Percentiles rank a stretch among this genome's conserved stretches.
These are phyloP conservation scores for Sympetrum striolatum DNA, from an alignment of 2,888 invertebrate genomes.

Conservation along the genomic window DNA sequence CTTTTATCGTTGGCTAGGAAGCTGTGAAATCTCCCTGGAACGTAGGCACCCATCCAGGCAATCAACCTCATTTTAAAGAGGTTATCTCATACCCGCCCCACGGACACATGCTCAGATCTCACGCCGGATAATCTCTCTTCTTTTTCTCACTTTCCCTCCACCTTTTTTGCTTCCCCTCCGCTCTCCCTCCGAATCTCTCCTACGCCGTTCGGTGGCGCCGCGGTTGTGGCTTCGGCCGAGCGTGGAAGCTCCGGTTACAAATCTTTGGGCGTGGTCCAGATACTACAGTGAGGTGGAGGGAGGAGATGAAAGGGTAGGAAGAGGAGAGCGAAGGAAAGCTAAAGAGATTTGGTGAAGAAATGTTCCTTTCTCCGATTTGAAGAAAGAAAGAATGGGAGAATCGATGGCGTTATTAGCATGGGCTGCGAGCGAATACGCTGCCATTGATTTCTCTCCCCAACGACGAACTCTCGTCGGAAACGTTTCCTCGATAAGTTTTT, in stretches of 20 bases:
- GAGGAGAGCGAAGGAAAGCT: background rate
- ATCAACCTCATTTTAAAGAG: background rate
- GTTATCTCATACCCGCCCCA: background rate
- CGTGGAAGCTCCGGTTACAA: background rate
- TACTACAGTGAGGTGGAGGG: background rate
- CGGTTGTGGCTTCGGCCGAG: background rate
- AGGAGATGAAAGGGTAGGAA: background rate
- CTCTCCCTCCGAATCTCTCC: background rate
- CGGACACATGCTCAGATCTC: background rate
- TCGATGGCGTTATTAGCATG: background rate
- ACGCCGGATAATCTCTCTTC: background rate
- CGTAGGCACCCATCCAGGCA: slow-evolving; percentile 3
- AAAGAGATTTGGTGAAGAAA: background rate
- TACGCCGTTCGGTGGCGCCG: slow-evolving; percentile 20
- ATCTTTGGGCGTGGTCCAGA: slow-evolving; percentile 30
- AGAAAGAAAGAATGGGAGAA: background rate
- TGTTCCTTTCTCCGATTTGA: background rate
- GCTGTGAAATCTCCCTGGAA: too few species aligned
- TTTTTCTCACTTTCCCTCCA: background rate
- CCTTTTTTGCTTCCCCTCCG: background rate
- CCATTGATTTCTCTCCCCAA: too few species aligned
- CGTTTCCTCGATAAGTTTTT: too few species aligned
- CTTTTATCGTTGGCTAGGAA: background rate
- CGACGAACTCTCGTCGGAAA: too few species aligned
- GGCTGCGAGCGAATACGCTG: too few species aligned